Base-by-base conservation (phyloP, 2,797 vertebrate species). In the Gouania willdenowi region DNA sequence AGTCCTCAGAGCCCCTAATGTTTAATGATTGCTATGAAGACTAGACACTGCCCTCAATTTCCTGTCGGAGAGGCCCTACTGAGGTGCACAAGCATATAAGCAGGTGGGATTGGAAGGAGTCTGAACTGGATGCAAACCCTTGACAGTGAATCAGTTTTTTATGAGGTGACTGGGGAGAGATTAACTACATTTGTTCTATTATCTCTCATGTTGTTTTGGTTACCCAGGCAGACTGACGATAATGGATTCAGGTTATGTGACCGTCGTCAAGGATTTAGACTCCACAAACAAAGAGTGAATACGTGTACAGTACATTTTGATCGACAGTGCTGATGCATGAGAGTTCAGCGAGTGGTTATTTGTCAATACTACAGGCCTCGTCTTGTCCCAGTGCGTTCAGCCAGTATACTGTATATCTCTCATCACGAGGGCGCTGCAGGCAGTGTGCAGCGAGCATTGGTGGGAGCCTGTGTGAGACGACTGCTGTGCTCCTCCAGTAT, bases 311-410 rank as follows among this genome's bases (percentile, higher is more conserved):
- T 29, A 31, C 41, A 56, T 55, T 51, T 35, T 67, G 64, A 60
- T 71, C 17, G 16, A 38, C 47, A 31, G 76, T 35, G 59, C 69
- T 65, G 62, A 73, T 67, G 65, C 54, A 66, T 59, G 54, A 59
- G 70, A 43, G 62, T 61, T 8, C 66, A 41, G 52, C 40, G 58
- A 48, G 64, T 14, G 65, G 69, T 66, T 83, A 76, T 83, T 81
- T 77, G 73, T 79, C 73, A 79, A 66, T 67, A 66, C 28, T 34
- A 5, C 75, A 79, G 68, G 76, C 54, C 61, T 61, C 24, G 60
- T 80, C 79, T 83, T 84, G 82, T 64, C 63, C 43, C 30, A 48
- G 17, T 39, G 21, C 20, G 56, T 41, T 67, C 60, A 65, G 63
- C 61, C 27, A 24, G n/a, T 17, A 26, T 29, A 28, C 47, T 44